Base-by-base conservation (phyloP, 2,888 invertebrate species). In the Rhimphoctona megacephalus region DNA sequence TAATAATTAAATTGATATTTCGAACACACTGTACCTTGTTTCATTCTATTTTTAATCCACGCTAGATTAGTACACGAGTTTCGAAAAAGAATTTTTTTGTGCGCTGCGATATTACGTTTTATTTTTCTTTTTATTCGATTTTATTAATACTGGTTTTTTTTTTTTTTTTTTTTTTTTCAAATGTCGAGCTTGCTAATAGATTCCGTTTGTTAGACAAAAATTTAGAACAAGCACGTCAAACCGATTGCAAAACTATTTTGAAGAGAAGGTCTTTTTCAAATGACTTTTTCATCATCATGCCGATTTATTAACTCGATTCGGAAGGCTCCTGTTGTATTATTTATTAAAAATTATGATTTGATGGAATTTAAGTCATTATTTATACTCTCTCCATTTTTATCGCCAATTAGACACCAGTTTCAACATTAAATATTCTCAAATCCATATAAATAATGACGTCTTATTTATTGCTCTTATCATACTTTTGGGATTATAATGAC, bases 41-140 rank as follows among this genome's bases (percentile, higher is more conserved):
- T n/a, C 36, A 17, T 74, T 61, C 33, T 22, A 49, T 69, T 52
- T 52, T 14, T 25, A 6, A 64, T 77, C 66, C 39, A 39, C 39
- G 19, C 39, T 17, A 2, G 36, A 57, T 57, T 25, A 22, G 17
- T 43, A 14, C 36, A 25, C 57, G 57, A 33, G 49, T 19, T 77
- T 66, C 66, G 66, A n/a, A 52, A 74, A 61, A 30, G 9, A 1
- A 22, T 64, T 61, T 74, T 74, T 73, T 76, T 77, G 22, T 46
- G 11, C 46, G 9, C n/a, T 0, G 17, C 5, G 33, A 33, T 49
- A 49, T 66, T 49, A 22, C 66, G 36, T 66, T 30, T 22, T 43
- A 76, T 64, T 33, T 66, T 49, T 33, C 52, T n/a, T 36, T 73
- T 36, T 22, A 36, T 54, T 36, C 33, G n/a, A 36, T 73, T 54